phyloP scores from a whole-genome alignment of 2,113 vertebrate genomes.

The Phaethornis superciliosus region DNA sequence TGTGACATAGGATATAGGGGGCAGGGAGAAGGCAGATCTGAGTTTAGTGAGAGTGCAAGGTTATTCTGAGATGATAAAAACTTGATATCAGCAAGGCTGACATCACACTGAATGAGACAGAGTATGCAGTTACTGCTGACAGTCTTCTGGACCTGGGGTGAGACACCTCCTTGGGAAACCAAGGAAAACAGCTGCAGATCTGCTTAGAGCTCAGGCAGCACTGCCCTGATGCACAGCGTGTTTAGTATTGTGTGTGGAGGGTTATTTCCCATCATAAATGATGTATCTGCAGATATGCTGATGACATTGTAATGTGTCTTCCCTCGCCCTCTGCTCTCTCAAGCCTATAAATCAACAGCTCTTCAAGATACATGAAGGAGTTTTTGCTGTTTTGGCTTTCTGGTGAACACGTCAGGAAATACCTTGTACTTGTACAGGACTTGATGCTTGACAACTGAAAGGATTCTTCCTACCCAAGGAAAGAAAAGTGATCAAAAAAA shows the following conservation, averaged over 20 bases:
- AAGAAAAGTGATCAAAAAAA: conserved; percentile 15
- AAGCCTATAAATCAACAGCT: not conserved
- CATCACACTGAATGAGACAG: not conserved
- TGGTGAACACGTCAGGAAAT: not conserved
- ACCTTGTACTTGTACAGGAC: not conserved
- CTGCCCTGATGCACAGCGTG: accelerated
- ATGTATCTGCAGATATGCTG: not conserved
- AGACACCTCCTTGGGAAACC: not conserved
- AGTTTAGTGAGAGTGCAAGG: not conserved
- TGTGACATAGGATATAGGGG: not conserved
- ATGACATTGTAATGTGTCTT: not conserved
- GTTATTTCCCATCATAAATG: not conserved
- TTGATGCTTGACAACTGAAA: not conserved
- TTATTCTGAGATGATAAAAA: not conserved
- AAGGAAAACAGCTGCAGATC: not conserved
- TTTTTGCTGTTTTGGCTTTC: not conserved
- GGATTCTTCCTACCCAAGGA: not conserved
- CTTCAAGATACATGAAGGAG: not conserved
- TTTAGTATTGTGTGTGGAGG: not conserved
- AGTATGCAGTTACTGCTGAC: not conserved
- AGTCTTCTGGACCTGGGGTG: not conserved
- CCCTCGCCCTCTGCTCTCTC: not conserved
- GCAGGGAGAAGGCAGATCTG: not conserved
- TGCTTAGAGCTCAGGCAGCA: not conserved
- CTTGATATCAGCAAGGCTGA: not conserved